phyloP scores from a whole-genome alignment of 2,113 vertebrate species.

The Spea bombifrons region DNA sequence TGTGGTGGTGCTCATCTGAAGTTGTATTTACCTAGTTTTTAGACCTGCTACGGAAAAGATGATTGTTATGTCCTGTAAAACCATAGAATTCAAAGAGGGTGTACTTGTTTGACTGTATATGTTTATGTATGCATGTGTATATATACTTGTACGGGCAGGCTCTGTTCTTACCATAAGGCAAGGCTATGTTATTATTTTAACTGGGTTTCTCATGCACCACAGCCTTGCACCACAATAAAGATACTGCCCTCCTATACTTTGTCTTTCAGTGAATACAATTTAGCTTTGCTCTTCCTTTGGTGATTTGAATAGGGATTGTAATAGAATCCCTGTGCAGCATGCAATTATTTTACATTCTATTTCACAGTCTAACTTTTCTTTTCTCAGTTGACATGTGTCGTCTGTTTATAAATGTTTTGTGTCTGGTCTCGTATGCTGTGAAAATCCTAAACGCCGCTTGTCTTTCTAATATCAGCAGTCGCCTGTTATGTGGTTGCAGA shows the following conservation, averaged over 20 bases:
- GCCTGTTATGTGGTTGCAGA: slow-evolving; percentile 48
- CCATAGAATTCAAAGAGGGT: no score
- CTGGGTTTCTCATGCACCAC: neutral
- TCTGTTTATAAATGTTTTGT: slow-evolving; percentile 48
- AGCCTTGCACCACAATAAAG: neutral
- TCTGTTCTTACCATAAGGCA: no score
- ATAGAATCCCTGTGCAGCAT: slow-evolving; percentile 31
- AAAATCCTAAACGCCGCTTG: slow-evolving; percentile 31
- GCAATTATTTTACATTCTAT: slow-evolving; percentile 46
- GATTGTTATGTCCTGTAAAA: no score
- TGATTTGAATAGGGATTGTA: slow-evolving; percentile 24
- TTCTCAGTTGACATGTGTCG: slow-evolving; percentile 39
- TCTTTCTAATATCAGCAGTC: slow-evolving; percentile 50
- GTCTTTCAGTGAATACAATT: neutral
- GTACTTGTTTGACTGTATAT: no score
- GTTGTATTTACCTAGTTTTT: no score
- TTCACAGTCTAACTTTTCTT: slow-evolving; percentile 42
- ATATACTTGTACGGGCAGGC: no score
- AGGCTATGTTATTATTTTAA: no score
- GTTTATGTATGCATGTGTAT: no score
- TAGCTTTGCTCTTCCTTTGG: neutral
- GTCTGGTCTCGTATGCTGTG: slow-evolving; percentile 40
- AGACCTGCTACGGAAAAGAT: no score
- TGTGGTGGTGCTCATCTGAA: no score
- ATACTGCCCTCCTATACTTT: neutral